Evolutionary conservation across 2,888 invertebrate genomes (phyloP).

Genomic region (Agriotes lineatus): DNA sequence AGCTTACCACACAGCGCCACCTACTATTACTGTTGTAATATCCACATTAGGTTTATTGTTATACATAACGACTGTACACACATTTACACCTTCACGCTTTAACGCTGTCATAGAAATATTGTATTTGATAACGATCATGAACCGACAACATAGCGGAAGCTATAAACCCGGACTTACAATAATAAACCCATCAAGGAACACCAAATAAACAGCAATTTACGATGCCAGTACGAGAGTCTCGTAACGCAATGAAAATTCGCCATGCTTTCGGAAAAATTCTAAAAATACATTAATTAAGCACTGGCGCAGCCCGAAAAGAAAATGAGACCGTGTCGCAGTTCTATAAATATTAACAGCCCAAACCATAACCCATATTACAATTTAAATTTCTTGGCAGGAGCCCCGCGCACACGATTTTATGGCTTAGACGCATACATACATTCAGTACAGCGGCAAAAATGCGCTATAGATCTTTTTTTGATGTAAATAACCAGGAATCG

Average conservation of each 20-base stretch:
- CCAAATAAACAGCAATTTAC: not conserved
- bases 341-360: slow-evolving; percentile 25
- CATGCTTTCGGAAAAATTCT: too few species aligned
- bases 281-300: too few species aligned
- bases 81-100: too few species aligned
- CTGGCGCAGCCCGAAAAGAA: too few species aligned
- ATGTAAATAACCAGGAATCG: slow-evolving; percentile 35
- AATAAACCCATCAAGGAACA: not conserved
- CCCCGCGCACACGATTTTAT: slow-evolving; percentile 10
- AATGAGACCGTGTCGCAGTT: not conserved
- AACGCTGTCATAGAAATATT: too few species aligned
- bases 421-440: slow-evolving; percentile 20
- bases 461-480: slow-evolving; percentile 29
- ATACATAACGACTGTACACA: too few species aligned
- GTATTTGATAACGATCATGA: not conserved
- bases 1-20: too few species aligned
- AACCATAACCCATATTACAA: slow-evolving; percentile 35
- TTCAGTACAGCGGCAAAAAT: slow-evolving; percentile 29
- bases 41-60: too few species aligned
- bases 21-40: too few species aligned
- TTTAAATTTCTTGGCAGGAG: slow-evolving; percentile 36
- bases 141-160: not conserved
- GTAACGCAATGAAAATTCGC: too few species aligned
- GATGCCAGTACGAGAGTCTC: too few species aligned
- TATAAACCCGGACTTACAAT: not conserved